Evolutionary conservation across 1,140 invertebrate species (phyloP).

Genomic region (Apolygus lucorum): DNA sequence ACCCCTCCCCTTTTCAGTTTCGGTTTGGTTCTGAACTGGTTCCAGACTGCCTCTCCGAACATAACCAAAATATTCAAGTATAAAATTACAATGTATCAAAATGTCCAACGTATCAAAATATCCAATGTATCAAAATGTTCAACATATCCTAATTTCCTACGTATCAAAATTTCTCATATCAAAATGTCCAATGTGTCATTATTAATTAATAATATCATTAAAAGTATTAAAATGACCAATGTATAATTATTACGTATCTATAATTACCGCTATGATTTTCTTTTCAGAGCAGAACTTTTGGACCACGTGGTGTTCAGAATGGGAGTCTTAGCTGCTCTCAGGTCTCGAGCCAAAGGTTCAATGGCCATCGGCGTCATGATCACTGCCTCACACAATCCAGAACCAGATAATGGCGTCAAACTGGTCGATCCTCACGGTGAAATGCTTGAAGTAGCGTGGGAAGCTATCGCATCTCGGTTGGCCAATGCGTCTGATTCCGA

Average conservation of each 20-base stretch:
- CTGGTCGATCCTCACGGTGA: conserved; percentile 90
- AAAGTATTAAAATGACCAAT: background rate
- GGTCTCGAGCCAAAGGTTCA: conserved; percentile 67
- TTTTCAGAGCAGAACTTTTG: conserved; percentile 65
- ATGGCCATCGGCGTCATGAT: conserved; percentile 90
- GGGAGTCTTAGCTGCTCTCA: conserved; percentile 80
- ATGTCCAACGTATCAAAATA: no score
- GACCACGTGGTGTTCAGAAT: conserved; percentile 86
- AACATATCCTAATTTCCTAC: no score
- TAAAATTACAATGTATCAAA: no score
- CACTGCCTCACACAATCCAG: conserved; percentile 97
- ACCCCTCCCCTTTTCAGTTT: no score
- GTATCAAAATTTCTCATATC: background rate
- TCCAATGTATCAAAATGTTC: no score
- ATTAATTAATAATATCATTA: background rate
- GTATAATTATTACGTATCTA: conserved; percentile 27
- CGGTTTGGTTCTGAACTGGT: no score
- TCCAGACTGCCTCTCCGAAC: no score
- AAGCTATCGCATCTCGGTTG: conserved; percentile 73
- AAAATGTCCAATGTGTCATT: background rate
- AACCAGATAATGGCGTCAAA: conserved; percentile 94
- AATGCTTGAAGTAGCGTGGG: conserved; percentile 91
- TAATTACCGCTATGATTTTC: conserved; percentile 29
- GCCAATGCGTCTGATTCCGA: conserved; percentile 58
- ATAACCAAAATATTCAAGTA: no score